These are phyloP conservation scores for Mallotus villosus DNA, from an alignment of 2,797 vertebrate species.

Conservation along the genomic window DNA sequence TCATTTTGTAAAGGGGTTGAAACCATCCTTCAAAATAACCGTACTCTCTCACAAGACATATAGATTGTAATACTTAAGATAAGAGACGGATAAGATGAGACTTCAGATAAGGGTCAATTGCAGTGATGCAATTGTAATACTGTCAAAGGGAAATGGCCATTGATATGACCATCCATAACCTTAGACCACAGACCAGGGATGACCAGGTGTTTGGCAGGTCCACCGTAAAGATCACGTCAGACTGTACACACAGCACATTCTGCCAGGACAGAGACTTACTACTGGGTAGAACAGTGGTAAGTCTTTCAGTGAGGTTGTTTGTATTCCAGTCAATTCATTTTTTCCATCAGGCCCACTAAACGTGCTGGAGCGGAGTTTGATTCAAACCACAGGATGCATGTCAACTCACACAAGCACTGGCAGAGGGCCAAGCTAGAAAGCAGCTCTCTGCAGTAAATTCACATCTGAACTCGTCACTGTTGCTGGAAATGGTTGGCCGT, in stretches of 20 bases:
- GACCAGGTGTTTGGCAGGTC: not conserved
- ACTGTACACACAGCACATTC: not conserved
- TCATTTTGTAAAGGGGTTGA: not conserved
- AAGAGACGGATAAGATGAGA: no score
- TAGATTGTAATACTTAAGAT: no score
- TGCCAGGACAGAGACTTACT: not conserved
- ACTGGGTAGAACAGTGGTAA: not conserved
- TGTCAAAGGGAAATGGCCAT: not conserved
- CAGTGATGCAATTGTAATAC: no score
- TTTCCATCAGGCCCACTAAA: not conserved
- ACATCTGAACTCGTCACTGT: constrained; percentile 26
- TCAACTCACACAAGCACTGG: constrained; percentile 21
- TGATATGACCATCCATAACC: not conserved
- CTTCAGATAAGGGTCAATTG: no score
- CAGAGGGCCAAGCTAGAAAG: constrained; percentile 13
- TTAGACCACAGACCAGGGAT: not conserved
- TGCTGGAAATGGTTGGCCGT: constrained; percentile 26
- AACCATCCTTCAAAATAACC: no score
- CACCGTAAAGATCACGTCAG: not conserved
- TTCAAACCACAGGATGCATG: not conserved
- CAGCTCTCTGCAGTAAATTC: constrained; percentile 39
- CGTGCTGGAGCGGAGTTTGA: not conserved
- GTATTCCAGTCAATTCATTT: not conserved
- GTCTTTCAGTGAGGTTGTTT: not conserved
- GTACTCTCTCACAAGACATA: no score